These are phyloP conservation scores for Raja brachyura DNA, from an alignment of 2,113 vertebrate species.

Conservation along the genomic window DNA sequence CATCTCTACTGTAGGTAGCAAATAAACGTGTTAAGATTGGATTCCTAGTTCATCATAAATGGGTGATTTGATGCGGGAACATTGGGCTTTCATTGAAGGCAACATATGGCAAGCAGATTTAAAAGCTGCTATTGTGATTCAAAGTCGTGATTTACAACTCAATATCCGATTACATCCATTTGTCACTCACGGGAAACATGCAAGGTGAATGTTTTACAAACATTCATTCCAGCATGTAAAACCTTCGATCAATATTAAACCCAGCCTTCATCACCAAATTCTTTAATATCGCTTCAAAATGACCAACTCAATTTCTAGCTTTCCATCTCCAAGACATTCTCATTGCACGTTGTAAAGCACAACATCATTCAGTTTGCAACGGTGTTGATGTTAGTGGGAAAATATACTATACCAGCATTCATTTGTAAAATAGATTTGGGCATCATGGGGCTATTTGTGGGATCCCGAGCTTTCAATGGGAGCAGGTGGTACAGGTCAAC, in stretches of 20 bases:
- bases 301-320: background rate
- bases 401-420: background rate
- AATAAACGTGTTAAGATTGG: background rate
- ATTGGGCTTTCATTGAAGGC: background rate
- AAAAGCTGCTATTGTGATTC: background rate
- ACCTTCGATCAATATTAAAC: background rate
- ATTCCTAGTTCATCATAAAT: background rate
- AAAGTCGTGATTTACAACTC: constrained; percentile 5
- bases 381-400: background rate
- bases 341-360: background rate
- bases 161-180: constrained; percentile 1
- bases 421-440: background rate
- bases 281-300: background rate
- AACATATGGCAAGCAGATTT: constrained; percentile 34
- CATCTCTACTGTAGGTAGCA: background rate
- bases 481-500: background rate
- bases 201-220: background rate
- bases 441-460: background rate
- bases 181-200: background rate
- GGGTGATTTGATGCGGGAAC: background rate
- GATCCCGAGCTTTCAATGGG: background rate
- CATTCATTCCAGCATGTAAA: background rate
- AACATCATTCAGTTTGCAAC: background rate
- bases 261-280: background rate
- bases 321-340: background rate